Evolutionary conservation across 2,888 invertebrate species (phyloP), one percentile per base, ranked within the genome.

Genomic region (Monopis laevigella): DNA sequence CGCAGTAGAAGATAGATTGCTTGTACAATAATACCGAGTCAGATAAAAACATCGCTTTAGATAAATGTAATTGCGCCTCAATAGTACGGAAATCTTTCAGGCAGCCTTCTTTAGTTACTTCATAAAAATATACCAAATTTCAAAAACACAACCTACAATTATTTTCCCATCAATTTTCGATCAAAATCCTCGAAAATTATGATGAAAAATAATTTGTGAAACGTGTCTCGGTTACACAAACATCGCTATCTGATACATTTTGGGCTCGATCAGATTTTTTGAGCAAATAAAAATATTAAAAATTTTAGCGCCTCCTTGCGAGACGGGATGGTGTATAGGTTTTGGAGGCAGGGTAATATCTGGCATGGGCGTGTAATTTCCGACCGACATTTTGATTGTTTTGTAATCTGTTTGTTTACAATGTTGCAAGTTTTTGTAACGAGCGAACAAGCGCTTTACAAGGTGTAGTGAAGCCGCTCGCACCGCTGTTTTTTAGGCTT

Each of bases 81-180:
- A n/a, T n/a, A n/a, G n/a, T n/a, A n/a, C n/a, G n/a, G n/a, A n/a
- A n/a, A n/a, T n/a, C n/a, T n/a, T n/a, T n/a, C n/a, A n/a, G n/a
- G n/a, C n/a, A n/a, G n/a, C n/a, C n/a, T n/a, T n/a, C n/a, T n/a
- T n/a, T n/a, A n/a, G n/a, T n/a, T n/a, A n/a, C n/a, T n/a, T n/a
- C n/a, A n/a, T n/a, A n/a, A n/a, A n/a, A n/a, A n/a, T n/a, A n/a
- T n/a, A n/a, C n/a, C n/a, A n/a, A n/a, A n/a, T n/a, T n/a, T n/a
- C n/a, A n/a, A n/a, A n/a, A n/a, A n/a, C n/a, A n/a, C 36, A 40
- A 51, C 51, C 54, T 48, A 47, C 59, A 66, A 69, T 70, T 69
- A 68, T 63, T 57, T 55, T 41, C 41, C 53, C 62, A 68, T 70
- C 61, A 67, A 63, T 65, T 62, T 60, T 62, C 61, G 55, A 64